Evolutionary conservation across 2,113 vertebrate genomes (phyloP).

Genomic region (Hypomesus transpacificus): DNA sequence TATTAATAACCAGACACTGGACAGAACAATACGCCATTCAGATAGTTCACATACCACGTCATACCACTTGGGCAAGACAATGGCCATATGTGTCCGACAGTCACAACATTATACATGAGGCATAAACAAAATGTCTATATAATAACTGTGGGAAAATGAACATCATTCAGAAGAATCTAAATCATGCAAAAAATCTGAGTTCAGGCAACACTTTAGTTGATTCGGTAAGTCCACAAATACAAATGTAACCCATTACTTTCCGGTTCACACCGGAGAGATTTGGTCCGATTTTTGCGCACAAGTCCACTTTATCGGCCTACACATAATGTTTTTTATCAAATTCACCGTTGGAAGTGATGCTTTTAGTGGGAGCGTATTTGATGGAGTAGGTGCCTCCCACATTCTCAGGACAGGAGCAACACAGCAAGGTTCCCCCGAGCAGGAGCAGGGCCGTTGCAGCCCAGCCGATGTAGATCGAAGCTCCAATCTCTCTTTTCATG

Average conservation of each 20-base stretch:
- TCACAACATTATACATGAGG: slow-evolving; percentile 1
- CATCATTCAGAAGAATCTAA: too few relatives aligned
- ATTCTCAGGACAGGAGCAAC: slow-evolving; percentile 74
- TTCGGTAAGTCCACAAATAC: too few relatives aligned
- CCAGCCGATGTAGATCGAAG: slow-evolving; percentile 93
- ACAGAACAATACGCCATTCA: slow-evolving; percentile 25
- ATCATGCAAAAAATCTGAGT: too few relatives aligned
- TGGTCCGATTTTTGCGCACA: too few relatives aligned
- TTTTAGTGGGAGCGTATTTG: slow-evolving; percentile 80
- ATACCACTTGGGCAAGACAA: slow-evolving; percentile 8
- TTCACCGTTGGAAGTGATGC: slow-evolving; percentile 70
- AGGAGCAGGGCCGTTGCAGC: slow-evolving; percentile 82
- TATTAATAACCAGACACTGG: slow-evolving; percentile 4
- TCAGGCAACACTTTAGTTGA: too few relatives aligned
- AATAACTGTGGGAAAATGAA: too few relatives aligned
- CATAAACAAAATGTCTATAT: neutral
- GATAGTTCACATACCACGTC: slow-evolving; percentile 16
- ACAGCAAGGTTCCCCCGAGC: slow-evolving; percentile 81
- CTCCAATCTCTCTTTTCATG: slow-evolving; percentile 87
- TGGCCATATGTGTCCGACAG: neutral
- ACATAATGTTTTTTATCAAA: slow-evolving; percentile 93
- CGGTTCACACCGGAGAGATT: too few relatives aligned
- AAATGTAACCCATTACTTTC: too few relatives aligned
- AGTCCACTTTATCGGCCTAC: slow-evolving; percentile 49
- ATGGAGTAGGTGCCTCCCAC: slow-evolving; percentile 69